Conservation (phyloP, 2,797 vertebrate species). For the Morelia viridis region DNA sequence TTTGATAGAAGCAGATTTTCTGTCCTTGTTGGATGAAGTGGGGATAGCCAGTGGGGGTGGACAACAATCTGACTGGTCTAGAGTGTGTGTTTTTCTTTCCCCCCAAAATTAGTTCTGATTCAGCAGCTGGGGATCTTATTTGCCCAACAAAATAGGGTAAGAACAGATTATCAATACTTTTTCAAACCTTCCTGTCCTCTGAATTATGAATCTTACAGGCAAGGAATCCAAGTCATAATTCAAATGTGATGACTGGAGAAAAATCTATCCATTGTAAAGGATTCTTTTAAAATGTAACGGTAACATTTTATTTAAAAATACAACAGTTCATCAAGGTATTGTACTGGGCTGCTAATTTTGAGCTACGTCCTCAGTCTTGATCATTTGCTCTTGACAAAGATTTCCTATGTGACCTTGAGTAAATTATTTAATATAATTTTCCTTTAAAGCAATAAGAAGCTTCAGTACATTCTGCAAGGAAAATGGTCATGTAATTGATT, state of each 20-base stretch:
- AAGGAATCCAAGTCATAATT: slow-evolving; percentile 44
- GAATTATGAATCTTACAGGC: slow-evolving; percentile 58
- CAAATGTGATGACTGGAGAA: slow-evolving; percentile 32
- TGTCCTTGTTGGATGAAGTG: slow-evolving; percentile 44
- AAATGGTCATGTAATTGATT: neutral
- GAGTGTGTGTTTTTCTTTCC: slow-evolving; percentile 45
- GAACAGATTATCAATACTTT: slow-evolving; percentile 47
- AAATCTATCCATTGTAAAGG: slow-evolving; percentile 26
- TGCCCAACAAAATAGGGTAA: slow-evolving; percentile 56
- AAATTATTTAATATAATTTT: neutral
- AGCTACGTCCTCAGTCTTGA: neutral
- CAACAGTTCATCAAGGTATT: neutral
- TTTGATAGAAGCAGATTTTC: slow-evolving; percentile 53
- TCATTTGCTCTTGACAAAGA: neutral
- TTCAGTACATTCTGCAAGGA: neutral
- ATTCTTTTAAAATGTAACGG: neutral
- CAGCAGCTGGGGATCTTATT: slow-evolving; percentile 40
- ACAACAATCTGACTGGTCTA: slow-evolving; percentile 36
- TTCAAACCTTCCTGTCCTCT: slow-evolving; percentile 8
- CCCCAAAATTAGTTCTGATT: slow-evolving; percentile 41
- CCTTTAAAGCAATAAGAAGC: neutral
- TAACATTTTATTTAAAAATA: neutral
- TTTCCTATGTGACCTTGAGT: neutral
- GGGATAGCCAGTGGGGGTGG: slow-evolving; percentile 29
- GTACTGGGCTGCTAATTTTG: neutral